Evolutionary conservation across 2,113 vertebrate genomes (phyloP).

Genomic region (Xenus cinereus): DNA sequence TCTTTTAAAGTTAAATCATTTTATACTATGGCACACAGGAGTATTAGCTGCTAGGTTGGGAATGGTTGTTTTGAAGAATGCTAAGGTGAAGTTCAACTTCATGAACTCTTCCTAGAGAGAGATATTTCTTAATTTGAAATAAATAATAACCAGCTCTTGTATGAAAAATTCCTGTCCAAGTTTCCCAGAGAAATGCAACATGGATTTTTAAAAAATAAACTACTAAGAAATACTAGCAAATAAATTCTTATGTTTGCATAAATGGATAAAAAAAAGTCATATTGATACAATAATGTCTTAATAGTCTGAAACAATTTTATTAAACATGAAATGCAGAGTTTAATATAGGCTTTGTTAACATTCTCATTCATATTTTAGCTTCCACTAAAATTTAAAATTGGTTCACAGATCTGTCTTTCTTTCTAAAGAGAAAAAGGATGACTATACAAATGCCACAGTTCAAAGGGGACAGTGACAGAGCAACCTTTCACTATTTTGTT

Average conservation of each 20-base stretch:
- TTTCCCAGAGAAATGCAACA: background rate
- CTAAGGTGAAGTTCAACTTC: background rate
- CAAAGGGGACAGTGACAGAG: background rate
- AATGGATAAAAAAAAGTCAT: background rate
- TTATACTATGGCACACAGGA: background rate
- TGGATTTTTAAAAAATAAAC: background rate
- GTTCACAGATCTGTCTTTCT: background rate
- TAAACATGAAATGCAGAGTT: background rate
- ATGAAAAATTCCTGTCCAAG: background rate
- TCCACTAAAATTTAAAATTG: background rate
- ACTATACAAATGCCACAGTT: background rate
- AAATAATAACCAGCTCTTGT: background rate
- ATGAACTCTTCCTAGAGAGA: background rate
- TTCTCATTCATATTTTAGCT: background rate
- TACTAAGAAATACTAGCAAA: background rate
- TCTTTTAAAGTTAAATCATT: background rate
- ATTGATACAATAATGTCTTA: background rate
- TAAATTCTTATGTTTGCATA: background rate
- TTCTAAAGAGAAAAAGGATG: background rate
- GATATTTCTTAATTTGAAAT: background rate
- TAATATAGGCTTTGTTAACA: background rate
- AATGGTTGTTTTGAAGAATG: background rate
- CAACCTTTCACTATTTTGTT: background rate
- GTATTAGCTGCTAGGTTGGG: background rate
- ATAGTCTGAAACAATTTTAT: background rate